Evolutionary conservation across 2,888 invertebrate species (phyloP).

Genomic region (Rhagonycha fulva): DNA sequence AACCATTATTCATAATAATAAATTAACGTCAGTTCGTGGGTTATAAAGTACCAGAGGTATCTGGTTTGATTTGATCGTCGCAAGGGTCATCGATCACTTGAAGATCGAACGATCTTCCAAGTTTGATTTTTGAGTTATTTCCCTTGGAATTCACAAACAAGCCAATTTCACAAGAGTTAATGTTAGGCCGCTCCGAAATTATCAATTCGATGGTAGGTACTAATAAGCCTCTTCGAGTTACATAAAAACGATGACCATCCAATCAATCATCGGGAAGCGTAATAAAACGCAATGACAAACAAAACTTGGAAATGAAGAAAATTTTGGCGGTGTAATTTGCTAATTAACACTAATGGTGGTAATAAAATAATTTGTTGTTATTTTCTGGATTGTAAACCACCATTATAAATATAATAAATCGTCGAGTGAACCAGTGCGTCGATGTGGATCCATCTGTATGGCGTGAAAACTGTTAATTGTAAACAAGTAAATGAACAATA

Average conservation of each 20-base stretch:
- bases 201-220: not conserved
- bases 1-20: not conserved
- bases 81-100: not conserved
- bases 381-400: constrained; percentile 1
- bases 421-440: constrained; percentile 6
- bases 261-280: not conserved
- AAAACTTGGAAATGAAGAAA: not conserved
- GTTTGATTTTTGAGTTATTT: not conserved
- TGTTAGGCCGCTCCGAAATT: not conserved
- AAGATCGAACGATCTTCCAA: not conserved
- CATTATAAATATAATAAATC: constrained; percentile 5
- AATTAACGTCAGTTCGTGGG: not conserved
- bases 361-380: not conserved
- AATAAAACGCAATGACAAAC: not conserved
- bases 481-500: constrained; percentile 13
- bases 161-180: not conserved
- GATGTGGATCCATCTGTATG: constrained; percentile 16
- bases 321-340: not conserved
- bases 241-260: not conserved
- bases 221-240: not conserved
- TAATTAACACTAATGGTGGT: not conserved
- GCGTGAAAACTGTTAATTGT: constrained; percentile 28
- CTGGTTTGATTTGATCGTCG: not conserved
- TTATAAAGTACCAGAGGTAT: not conserved
- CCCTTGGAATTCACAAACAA: not conserved